These are phyloP conservation scores for Oreortyx pictus DNA, from an alignment of 2,797 vertebrate species.

Conservation along the genomic window DNA sequence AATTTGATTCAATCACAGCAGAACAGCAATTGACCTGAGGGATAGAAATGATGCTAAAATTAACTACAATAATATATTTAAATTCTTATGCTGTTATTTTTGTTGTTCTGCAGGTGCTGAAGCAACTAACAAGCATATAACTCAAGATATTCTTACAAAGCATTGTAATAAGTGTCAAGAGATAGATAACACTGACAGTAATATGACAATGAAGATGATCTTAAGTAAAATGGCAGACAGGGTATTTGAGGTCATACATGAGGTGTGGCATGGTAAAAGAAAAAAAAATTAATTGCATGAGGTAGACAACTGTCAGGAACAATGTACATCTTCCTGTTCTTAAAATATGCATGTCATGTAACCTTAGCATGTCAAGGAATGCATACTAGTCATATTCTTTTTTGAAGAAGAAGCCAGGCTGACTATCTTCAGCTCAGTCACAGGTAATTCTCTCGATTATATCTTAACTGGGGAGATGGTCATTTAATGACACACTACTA, in stretches of 20 bases:
- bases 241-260: neutral
- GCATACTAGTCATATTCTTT: accelerated
- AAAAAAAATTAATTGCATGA: neutral
- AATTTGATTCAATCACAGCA: conserved; percentile 70
- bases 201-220: neutral
- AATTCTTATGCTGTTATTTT: neutral
- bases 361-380: neutral
- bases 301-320: neutral
- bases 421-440: neutral
- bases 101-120: neutral
- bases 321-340: neutral
- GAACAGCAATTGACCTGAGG: conserved; percentile 72
- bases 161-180: neutral
- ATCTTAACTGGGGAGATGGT: neutral
- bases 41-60: conserved; percentile 57
- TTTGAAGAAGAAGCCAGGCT: neutral
- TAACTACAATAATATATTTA: conserved; percentile 71
- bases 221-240: neutral
- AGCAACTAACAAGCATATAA: neutral
- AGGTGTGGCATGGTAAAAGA: neutral
- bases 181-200: neutral
- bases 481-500: neutral
- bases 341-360: neutral
- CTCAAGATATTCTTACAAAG: neutral
- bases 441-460: neutral